Conservation (phyloP, 2,113 vertebrate species). For the Cololabis saira region DNA sequence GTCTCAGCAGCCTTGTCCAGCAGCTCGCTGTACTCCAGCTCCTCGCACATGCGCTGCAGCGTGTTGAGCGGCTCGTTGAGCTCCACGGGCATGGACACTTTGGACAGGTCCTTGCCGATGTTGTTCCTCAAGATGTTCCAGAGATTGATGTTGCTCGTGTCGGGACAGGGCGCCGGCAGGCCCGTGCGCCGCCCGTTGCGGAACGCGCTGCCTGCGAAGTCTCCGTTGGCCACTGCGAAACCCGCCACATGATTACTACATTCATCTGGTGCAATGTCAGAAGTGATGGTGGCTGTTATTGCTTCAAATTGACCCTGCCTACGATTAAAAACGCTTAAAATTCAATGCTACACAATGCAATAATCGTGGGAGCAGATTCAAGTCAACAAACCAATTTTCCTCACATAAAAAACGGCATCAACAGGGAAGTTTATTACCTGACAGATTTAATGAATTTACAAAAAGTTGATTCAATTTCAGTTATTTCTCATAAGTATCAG, state of each 20-base stretch:
- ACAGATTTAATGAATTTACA: no score
- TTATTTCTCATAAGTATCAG: no score
- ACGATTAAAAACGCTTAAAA: no score
- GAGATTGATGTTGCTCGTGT: conserved; percentile 97
- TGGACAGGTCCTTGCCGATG: conserved; percentile 98
- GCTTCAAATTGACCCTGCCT: not conserved
- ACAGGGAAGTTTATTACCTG: no score
- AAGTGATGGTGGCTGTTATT: not conserved
- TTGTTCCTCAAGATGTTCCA: conserved; percentile 99
- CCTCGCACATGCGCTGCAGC: conserved; percentile 97
- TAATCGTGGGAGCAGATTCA: no score
- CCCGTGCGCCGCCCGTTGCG: conserved; percentile 93
- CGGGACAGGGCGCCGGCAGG: conserved; percentile 92
- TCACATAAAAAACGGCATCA: no score
- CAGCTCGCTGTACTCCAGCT: conserved; percentile 97
- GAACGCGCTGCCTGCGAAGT: conserved; percentile 92
- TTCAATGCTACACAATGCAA: no score
- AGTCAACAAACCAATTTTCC: no score
- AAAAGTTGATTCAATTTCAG: no score
- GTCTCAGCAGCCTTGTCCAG: conserved; percentile 96
- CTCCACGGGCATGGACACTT: conserved; percentile 99
- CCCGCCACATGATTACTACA: conserved; percentile 17
- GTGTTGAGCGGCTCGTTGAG: conserved; percentile 98
- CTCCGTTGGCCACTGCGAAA: conserved; percentile 91
- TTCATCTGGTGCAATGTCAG: not conserved